Percentiles rank a stretch among this genome's conserved stretches.
Conservation (phyloP, 2,888 invertebrate genomes). For the Tholera decimalis region DNA sequence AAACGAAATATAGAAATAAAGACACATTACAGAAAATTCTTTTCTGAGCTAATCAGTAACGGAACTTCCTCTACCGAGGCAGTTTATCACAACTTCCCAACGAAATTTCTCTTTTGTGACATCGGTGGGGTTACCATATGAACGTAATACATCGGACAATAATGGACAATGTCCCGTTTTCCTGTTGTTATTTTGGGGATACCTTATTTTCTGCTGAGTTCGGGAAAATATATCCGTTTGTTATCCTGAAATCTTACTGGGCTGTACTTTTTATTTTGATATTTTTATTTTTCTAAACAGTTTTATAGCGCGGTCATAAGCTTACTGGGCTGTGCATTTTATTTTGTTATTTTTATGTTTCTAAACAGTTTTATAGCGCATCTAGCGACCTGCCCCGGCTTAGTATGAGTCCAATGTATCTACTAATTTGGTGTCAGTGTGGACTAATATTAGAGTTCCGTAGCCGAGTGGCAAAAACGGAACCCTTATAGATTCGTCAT, state of each 20-base stretch:
- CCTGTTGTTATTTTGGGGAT: constrained; percentile 32
- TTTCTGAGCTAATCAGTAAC: constrained; percentile 80
- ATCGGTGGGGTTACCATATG: constrained; percentile 68
- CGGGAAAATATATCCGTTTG: constrained; percentile 25
- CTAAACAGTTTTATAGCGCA: not conserved
- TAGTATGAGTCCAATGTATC: no score
- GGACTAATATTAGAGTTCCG: no score
- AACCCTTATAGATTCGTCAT: no score
- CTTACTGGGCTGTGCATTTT: not conserved
- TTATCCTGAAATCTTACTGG: constrained; percentile 16
- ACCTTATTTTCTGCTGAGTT: constrained; percentile 29
- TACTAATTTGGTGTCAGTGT: no score
- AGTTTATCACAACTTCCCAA: constrained; percentile 81
- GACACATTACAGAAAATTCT: constrained; percentile 72
- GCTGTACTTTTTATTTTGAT: no score
- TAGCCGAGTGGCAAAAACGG: no score
- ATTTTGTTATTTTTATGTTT: not conserved
- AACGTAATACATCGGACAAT: constrained; percentile 50
- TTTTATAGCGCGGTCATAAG: constrained; percentile 14
- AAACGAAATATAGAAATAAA: constrained; percentile 43
- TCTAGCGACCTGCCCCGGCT: no score
- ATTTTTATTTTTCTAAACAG: constrained; percentile 15
- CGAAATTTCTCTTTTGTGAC: constrained; percentile 76
- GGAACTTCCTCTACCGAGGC: constrained; percentile 75
- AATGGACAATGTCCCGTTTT: constrained; percentile 47